phyloP scores from a whole-genome alignment of 2,888 invertebrate species.

The Scelioninae gen. 2 region DNA sequence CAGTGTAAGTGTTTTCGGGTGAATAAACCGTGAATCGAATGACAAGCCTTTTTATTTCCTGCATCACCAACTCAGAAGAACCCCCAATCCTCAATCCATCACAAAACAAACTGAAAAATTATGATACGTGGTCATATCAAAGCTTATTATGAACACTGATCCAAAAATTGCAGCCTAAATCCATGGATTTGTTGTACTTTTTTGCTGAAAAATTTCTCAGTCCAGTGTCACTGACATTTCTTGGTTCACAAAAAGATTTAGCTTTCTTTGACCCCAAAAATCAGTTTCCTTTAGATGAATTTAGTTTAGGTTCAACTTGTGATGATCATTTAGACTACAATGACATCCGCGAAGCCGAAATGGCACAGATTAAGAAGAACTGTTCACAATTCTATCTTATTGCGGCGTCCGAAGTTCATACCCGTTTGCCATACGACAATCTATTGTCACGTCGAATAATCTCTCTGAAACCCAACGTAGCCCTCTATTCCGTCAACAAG shows the following conservation, averaged over 20 bases:
- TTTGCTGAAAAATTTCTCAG: conserved; percentile 14
- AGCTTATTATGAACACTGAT: conserved; percentile 27
- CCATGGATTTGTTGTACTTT: conserved; percentile 9
- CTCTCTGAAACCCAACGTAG: not conserved
- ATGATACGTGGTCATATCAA: conserved; percentile 2
- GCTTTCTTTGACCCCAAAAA: not conserved
- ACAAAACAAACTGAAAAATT: conserved; percentile 3
- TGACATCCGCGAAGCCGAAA: too few relatives aligned
- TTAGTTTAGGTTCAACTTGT: too few relatives aligned
- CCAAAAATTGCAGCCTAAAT: conserved; percentile 26
- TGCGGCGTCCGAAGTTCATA: conserved; percentile 21
- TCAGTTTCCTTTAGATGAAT: too few relatives aligned
- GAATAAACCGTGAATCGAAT: too few relatives aligned
- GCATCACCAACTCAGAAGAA: too few relatives aligned
- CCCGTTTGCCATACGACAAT: not conserved
- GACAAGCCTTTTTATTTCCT: too few relatives aligned
- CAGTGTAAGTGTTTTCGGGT: too few relatives aligned
- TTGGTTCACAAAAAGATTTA: too few relatives aligned
- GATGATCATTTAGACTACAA: too few relatives aligned
- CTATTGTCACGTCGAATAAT: not conserved
- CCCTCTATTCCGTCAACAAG: conserved; percentile 1
- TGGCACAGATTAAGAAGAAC: not conserved
- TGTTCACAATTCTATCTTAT: too few relatives aligned
- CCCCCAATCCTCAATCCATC: too few relatives aligned
- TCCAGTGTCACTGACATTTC: too few relatives aligned